Evolutionary conservation across 2,113 vertebrate genomes (phyloP).

Genomic region (Eptesicus fuscus): DNA sequence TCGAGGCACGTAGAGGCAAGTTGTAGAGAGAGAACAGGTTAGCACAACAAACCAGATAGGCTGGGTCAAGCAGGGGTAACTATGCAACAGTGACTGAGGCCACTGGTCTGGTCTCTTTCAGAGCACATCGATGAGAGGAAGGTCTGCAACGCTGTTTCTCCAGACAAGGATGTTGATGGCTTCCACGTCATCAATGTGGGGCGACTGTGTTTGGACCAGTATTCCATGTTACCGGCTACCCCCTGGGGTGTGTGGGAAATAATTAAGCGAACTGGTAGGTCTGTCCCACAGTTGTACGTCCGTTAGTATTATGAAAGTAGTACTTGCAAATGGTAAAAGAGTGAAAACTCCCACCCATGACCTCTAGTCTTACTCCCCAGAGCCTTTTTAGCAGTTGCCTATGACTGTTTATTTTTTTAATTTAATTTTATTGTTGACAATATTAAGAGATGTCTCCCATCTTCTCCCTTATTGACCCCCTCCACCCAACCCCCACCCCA

Average conservation of each 20-base stretch:
- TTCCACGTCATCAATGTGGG: constrained; percentile 97
- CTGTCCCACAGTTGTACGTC: not conserved
- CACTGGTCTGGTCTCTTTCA: constrained; percentile 62
- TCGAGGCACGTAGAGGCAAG: not conserved
- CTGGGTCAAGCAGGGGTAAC: not conserved
- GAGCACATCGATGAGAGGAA: constrained; percentile 93
- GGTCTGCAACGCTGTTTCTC: constrained; percentile 94
- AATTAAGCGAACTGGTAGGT: constrained; percentile 92
- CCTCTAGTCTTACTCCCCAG: not conserved
- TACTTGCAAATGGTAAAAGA: not conserved
- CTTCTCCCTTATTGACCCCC: too few relatives aligned
- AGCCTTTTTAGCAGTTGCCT: not conserved
- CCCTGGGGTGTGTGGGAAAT: constrained; percentile 98
- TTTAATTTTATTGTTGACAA: not conserved
- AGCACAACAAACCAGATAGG: not conserved
- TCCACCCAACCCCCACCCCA: too few relatives aligned
- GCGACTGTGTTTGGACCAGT: constrained; percentile 95
- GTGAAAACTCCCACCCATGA: not conserved
- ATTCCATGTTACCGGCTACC: constrained; percentile 95
- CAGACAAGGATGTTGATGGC: constrained; percentile 95
- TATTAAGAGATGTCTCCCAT: too few relatives aligned
- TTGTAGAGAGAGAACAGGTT: not conserved
- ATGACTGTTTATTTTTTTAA: not conserved
- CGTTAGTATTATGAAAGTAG: not conserved
- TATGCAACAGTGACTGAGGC: not conserved